Evolutionary conservation across 2,113 vertebrate species (phyloP), one percentile per base, ranked within the genome.

Genomic region (Colaptes auratus): DNA sequence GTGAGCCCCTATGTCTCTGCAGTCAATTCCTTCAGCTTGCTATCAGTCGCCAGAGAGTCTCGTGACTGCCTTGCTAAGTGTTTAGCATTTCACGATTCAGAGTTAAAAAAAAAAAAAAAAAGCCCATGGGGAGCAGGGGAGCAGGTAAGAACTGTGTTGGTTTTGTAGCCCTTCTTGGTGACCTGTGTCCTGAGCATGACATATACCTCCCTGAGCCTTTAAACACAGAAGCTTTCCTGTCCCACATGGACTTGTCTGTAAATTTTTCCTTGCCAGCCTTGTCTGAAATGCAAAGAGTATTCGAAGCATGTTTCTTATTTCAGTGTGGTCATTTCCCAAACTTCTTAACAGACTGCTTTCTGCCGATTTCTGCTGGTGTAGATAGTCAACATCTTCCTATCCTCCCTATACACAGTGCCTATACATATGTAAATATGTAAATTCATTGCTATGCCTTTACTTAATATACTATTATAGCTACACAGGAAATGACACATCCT

Each of bases 401-500:
- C 73, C 90, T 89, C 42, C 75, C 64, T 79, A 56, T 27, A 60
- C 39, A 44, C 53, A 15, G 16, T 9, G 1, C 15, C 89, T 86
- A 18, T 73, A 58, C 67, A 24, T 71, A 74, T 65, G 55, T 79
- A 92, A 89, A 70, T 87, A 90, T 88, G 79, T 59, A 90, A 66
- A 95, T 79, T 72, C 50, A 36, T 74, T 81, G 82, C 79, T 86
- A 56, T 82, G 39, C 77, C 63, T 93, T 94, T 93, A 89, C 79
- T 93, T 72, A 77, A 61, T 83, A 60, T 86, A 52, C 77, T 90
- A 79, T 75, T 90, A 56, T 30, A 93, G 82, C 80, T 71, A 83
- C 81, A 94, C 89, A 90, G 92, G 95, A 95, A 96, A 89, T 95
- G 94, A 95, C 92, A 95, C 77, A 91, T 89, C 83, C 90, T 76